These are phyloP conservation scores for Furcifer pardalis DNA, from an alignment of 2,797 vertebrate genomes.

Conservation along the genomic window DNA sequence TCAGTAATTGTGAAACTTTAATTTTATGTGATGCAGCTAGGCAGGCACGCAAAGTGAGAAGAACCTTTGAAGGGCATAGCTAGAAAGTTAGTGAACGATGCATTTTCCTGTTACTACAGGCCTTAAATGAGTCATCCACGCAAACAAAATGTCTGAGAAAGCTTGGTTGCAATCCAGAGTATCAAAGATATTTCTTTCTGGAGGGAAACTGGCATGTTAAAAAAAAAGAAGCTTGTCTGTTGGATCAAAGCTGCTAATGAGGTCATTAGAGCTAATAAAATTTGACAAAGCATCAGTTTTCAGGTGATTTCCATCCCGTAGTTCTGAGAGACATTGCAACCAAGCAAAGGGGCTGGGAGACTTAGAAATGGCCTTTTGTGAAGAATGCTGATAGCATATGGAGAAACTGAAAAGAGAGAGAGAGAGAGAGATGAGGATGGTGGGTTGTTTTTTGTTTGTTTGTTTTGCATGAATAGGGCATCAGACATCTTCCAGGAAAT, in stretches of 20 bases:
- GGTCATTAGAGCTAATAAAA: constrained; percentile 27
- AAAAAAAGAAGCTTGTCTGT: background rate
- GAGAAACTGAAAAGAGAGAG: background rate
- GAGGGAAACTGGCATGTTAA: background rate
- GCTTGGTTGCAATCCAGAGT: fast-evolving
- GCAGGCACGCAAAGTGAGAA: background rate
- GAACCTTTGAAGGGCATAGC: constrained; percentile 6
- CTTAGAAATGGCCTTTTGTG: constrained; percentile 23
- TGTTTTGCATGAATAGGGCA: fast-evolving
- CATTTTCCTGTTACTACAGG: background rate
- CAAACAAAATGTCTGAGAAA: background rate
- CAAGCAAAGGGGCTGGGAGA: constrained; percentile 6
- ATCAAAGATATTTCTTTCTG: background rate
- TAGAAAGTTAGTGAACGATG: constrained; percentile 15
- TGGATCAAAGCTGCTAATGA: background rate
- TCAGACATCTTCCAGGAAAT: too few relatives aligned
- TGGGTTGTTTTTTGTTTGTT: too few relatives aligned
- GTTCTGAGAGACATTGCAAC: constrained; percentile 5
- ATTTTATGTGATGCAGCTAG: background rate
- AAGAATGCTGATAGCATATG: background rate
- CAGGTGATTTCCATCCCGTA: constrained; percentile 1
- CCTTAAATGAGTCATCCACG: background rate
- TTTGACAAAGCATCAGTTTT: background rate
- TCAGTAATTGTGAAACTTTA: background rate
- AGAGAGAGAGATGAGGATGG: background rate